A percentile compares a stretch with the other conserved stretches of the same genome.
phyloP scores from a whole-genome alignment of 2,888 invertebrate genomes.

The Iphiclides podalirius region DNA sequence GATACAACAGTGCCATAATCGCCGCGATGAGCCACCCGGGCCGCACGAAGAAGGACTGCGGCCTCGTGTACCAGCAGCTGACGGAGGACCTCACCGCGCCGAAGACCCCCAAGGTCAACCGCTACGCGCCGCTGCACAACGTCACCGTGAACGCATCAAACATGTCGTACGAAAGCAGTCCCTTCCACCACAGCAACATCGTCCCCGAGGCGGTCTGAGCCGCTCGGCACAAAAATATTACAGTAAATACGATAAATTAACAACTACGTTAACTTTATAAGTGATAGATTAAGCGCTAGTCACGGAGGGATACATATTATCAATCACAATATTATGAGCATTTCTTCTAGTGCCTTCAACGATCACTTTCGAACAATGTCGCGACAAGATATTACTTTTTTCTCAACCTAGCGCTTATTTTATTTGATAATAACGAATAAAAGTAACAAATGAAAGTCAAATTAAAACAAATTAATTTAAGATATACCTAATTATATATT shows the following conservation, averaged over 20 bases:
- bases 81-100: constrained; percentile 87
- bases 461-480: constrained; percentile 79
- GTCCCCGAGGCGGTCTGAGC: constrained; percentile 82
- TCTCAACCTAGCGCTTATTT: constrained; percentile 68
- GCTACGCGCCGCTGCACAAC: constrained; percentile 80
- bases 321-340: constrained; percentile 36
- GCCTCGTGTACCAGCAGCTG: constrained; percentile 88
- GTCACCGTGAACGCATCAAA: constrained; percentile 68
- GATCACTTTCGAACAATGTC: constrained; percentile 59
- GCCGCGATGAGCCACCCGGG: constrained; percentile 76
- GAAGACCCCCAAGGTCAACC: constrained; percentile 84
- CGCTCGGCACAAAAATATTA: constrained; percentile 44
- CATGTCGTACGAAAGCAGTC: constrained; percentile 81
- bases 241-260: constrained; percentile 55
- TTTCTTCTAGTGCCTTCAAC: constrained; percentile 57
- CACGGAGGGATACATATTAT: constrained; percentile 58
- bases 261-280: constrained; percentile 71
- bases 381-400: constrained; percentile 45
- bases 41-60: constrained; percentile 84
- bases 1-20: constrained; percentile 76
- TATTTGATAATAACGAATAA: constrained; percentile 44
- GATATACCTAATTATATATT: constrained; percentile 80
- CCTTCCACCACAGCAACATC: constrained; percentile 82
- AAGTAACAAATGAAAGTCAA: constrained; percentile 76
- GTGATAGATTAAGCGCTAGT: constrained; percentile 77